Evolutionary conservation across 2,113 vertebrate species (phyloP).

Genomic region (Nothobranchius furzeri): DNA sequence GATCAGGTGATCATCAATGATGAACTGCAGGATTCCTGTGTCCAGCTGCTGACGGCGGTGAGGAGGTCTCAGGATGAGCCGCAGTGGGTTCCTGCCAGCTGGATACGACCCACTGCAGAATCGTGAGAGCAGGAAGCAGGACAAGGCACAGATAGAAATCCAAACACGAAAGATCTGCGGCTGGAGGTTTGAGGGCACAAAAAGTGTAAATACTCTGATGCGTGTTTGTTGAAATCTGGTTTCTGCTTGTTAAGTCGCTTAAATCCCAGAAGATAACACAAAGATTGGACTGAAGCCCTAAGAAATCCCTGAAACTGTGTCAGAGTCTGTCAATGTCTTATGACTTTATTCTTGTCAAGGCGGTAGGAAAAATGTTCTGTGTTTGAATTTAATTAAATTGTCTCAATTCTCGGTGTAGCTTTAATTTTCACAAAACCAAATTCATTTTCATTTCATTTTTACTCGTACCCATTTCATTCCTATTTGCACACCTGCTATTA

Average conservation of each 20-base stretch:
- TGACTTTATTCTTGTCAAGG: not conserved
- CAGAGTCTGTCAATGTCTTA: not conserved
- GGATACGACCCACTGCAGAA: conserved; percentile 83
- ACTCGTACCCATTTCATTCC: too few relatives aligned
- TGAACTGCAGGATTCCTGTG: conserved; percentile 83
- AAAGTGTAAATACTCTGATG: conserved; percentile 5
- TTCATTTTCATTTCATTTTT: too few relatives aligned
- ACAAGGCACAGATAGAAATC: conserved; percentile 14
- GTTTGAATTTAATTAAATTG: not conserved
- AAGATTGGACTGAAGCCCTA: conserved; percentile 13
- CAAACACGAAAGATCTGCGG: not conserved
- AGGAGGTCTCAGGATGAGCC: conserved; percentile 87
- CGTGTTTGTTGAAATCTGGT: not conserved
- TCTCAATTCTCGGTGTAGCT: not conserved
- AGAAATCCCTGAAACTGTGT: conserved; percentile 29
- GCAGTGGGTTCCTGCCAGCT: conserved; percentile 91
- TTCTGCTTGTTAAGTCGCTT: conserved; percentile 27
- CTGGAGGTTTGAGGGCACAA: conserved; percentile 20
- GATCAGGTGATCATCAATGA: conserved; percentile 92
- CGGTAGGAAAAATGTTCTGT: too few relatives aligned
- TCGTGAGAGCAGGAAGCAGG: conserved; percentile 43
- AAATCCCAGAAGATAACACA: conserved; percentile 35
- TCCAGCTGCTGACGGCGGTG: conserved; percentile 81
- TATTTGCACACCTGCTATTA: too few relatives aligned
- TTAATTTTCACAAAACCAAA: too few relatives aligned